Conservation (phyloP, 2,888 invertebrate genomes). For the Trachelus troglodyta region DNA sequence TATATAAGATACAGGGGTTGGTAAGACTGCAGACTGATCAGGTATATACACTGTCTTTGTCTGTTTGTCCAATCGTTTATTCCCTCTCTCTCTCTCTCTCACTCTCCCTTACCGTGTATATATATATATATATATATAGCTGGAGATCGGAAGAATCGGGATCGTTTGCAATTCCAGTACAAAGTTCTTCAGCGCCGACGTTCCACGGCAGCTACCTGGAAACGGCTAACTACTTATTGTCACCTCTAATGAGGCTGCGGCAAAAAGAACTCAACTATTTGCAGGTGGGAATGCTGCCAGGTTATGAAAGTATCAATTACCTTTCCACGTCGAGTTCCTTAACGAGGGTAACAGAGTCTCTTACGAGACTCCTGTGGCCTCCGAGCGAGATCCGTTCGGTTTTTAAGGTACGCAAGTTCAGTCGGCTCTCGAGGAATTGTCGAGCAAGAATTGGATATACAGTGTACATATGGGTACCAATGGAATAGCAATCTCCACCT, state of each 20-base stretch:
- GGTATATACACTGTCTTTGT: not conserved
- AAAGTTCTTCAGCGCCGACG: constrained; percentile 24
- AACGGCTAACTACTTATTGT: constrained; percentile 63
- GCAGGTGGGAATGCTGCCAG: constrained; percentile 61
- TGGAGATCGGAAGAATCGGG: not conserved
- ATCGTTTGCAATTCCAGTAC: constrained; percentile 16
- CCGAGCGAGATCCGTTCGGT: not conserved
- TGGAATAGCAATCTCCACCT: not conserved
- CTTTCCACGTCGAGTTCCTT: constrained; percentile 57
- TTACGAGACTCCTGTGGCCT: not conserved
- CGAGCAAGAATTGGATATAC: not conserved
- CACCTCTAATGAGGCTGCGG: constrained; percentile 61
- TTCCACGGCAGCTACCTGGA: constrained; percentile 50
- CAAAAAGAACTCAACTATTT: constrained; percentile 52
- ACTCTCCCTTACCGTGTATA: constrained; percentile 10
- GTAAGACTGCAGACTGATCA: not conserved
- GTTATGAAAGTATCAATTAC: constrained; percentile 65
- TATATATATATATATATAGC: not conserved
- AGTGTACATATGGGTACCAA: not conserved
- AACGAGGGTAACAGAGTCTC: constrained; percentile 55
- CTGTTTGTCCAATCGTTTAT: constrained; percentile 4
- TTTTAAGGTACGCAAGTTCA: not conserved
- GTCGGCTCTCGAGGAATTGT: not conserved
- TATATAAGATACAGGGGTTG: not conserved
- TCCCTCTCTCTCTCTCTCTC: constrained; percentile 18